Base-by-base conservation (phyloP, 2,888 invertebrate species). In the Automeris io region DNA sequence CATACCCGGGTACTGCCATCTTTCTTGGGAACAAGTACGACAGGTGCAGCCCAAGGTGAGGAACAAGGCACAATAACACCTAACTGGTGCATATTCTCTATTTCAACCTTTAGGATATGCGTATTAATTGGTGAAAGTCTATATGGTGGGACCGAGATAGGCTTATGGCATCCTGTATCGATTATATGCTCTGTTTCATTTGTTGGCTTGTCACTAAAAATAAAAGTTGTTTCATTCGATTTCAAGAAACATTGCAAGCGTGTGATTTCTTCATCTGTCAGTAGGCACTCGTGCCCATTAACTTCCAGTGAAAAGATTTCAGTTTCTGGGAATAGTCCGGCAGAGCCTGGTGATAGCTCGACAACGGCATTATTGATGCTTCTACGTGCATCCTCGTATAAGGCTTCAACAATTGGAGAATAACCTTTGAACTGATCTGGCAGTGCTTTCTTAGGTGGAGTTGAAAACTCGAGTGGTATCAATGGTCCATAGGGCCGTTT, bases 21-120 rank as follows among this genome's bases (percentile, higher is more conserved):
- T 23, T 51, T 57, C 33, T 71, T 74, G 0, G 61, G 61, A 1
- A 71, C 57, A 33, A 72, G 39, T 0, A 71, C 63, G 0, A 67
- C 64, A 2, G 68, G 70, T 1, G 69, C 53, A 2, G 66, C 49
- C 66, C 64, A 72, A 0, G 65, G 57, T 1, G 65, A 64, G 9
- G 16, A 5, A 8, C 40, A 42, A 22, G 65, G 55, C 42, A 67
- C 61, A 2, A 72, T 68, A 2, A 74, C 49, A 0, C 44, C 56
- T 4, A 61, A 50, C 2, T 48, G 31, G 7, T 65, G 35, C 63
- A 73, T 61, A 21, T 49, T 40, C 4, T 54, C 50, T 2, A 71
- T 41, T 40, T 70, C 57, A 23, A 37, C 37, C 12, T 46, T 42
- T 5, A 70, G 40, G 3, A 46, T 37, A 25, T 45, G 40, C 18